phyloP scores from a whole-genome alignment of 2,113 vertebrate genomes.

The Neogobius melanostomus region DNA sequence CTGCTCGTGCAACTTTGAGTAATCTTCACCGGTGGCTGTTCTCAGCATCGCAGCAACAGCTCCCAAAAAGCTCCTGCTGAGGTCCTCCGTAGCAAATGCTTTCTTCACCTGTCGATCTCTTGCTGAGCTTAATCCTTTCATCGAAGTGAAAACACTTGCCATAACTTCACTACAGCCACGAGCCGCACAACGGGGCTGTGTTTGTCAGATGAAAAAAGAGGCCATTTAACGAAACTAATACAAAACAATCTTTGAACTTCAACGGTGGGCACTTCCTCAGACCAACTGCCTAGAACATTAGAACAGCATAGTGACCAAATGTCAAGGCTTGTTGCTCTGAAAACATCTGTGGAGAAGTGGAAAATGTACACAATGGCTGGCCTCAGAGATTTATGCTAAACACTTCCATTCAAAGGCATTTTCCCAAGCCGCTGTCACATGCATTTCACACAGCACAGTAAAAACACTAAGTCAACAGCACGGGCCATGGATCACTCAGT shows the following conservation, averaged over 20 bases:
- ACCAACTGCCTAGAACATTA: conserved; percentile 48
- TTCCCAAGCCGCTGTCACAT: not conserved
- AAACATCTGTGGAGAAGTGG: conserved; percentile 26
- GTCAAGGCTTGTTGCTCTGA: conserved; percentile 19
- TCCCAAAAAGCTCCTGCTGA: too few relatives aligned
- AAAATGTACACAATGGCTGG: not conserved
- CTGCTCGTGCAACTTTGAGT: too few relatives aligned
- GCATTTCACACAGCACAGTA: conserved; percentile 6
- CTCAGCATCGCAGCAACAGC: too few relatives aligned
- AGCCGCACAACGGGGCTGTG: too few relatives aligned
- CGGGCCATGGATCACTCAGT: not conserved
- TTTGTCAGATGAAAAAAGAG: too few relatives aligned
- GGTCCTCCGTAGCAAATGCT: too few relatives aligned
- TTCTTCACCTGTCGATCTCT: too few relatives aligned
- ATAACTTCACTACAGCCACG: too few relatives aligned
- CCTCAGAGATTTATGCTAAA: not conserved
- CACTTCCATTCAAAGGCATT: not conserved
- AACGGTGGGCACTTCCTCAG: conserved; percentile 52
- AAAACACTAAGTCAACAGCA: conserved; percentile 1
- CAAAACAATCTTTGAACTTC: not conserved
- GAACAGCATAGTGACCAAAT: conserved; percentile 31
- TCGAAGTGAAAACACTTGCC: too few relatives aligned
- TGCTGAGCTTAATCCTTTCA: too few relatives aligned
- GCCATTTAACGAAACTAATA: too few relatives aligned
- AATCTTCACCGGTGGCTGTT: too few relatives aligned